Evolutionary conservation across 2,888 invertebrate genomes (phyloP), one percentile per base, ranked within the genome.

Genomic region (Axea sp.): DNA sequence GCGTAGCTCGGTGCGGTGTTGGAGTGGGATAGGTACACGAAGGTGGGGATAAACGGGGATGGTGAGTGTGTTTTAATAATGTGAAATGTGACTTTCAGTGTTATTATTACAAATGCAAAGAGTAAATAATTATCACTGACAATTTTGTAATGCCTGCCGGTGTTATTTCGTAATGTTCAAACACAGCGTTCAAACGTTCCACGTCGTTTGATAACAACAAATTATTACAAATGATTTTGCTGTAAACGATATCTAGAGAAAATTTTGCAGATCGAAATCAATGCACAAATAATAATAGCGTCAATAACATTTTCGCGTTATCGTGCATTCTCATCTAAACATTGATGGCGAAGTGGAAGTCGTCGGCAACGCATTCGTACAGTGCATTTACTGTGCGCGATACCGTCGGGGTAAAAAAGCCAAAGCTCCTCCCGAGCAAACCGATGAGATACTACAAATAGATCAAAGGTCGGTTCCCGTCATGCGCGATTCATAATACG

Each of bases 11-110:
- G 95, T 84, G 92, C 93, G 0, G 90, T 95, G 57, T 92, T 93
- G 0, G 90, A 94, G 60, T 93, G 93, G 81, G 94, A 96, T 89
- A 95, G 94, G 65, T 93, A 95, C 75, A 92, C 94, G 80, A 92
- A 91, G 81, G 89, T 92, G 77, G 89, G 86, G 62, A 82, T 86
- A 71, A 86, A 86, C 80, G 86, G 87, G 69, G 86, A 86, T 47
- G 87, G 87, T 84, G 86, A 89, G 82, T 22, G 22, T 26, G 4
- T 31, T 49, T 17, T n/a, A n/a, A n/a, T n/a, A n/a, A n/a, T n/a
- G n/a, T n/a, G n/a, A n/a, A n/a, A n/a, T n/a, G n/a, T n/a, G n/a
- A n/a, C n/a, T n/a, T n/a, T n/a, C n/a, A n/a, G n/a, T n/a, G n/a
- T n/a, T n/a, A n/a, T n/a, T n/a, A n/a, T n/a, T n/a, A n/a, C n/a